Conservation (phyloP, 2,797 vertebrate species). For the Buceros bicornis region DNA sequence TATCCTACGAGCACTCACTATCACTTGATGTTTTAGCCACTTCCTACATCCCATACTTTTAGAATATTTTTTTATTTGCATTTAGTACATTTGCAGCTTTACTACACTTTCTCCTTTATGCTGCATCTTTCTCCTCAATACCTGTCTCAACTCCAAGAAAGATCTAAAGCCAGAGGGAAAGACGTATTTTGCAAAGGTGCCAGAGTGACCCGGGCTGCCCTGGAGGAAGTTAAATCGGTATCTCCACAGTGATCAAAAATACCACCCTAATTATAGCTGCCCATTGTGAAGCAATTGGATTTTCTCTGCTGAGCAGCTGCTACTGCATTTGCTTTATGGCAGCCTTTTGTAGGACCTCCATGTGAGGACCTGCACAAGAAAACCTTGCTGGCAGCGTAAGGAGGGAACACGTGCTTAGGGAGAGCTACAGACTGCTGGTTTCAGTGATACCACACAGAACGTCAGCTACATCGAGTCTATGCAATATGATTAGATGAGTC, state of each 20-base stretch:
- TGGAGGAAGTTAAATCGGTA: not conserved
- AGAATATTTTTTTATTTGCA: not conserved
- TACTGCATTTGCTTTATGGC: not conserved
- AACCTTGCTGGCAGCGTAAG: not conserved
- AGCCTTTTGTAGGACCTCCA: not conserved
- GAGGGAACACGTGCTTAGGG: not conserved
- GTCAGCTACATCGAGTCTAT: not conserved
- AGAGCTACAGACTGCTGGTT: not conserved
- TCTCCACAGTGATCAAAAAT: not conserved
- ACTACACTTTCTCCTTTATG: not conserved
- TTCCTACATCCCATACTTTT: not conserved
- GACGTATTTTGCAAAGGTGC: not conserved
- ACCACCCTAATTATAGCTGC: not conserved
- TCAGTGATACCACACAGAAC: not conserved
- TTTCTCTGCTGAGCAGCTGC: not conserved
- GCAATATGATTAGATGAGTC: not conserved
- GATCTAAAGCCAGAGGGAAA: not conserved
- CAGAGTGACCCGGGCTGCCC: not conserved
- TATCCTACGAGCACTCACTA: not conserved
- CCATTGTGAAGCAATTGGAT: not conserved
- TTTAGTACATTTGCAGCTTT: not conserved
- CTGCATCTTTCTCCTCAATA: not conserved
- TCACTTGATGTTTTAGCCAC: not conserved
- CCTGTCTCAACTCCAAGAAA: not conserved
- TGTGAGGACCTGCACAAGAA: not conserved